phyloP scores from a whole-genome alignment of 1,140 invertebrate species.

The Panagrolaimus sp. region DNA sequence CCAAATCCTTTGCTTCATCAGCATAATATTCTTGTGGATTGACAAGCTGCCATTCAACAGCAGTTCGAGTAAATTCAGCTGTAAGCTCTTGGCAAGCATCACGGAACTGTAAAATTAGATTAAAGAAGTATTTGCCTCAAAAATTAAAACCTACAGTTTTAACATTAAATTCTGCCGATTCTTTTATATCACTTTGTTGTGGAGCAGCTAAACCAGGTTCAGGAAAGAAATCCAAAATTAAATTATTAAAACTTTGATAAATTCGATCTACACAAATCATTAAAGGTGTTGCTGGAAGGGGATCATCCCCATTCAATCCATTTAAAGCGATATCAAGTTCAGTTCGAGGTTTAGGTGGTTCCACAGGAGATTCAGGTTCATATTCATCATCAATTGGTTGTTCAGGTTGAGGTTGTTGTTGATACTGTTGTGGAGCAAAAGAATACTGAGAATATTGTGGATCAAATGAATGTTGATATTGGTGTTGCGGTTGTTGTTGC shows the following conservation, averaged over 20 bases:
- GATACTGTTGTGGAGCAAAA: no score
- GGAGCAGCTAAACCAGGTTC: neutral
- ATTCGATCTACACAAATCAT: neutral
- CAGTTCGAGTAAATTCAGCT: neutral
- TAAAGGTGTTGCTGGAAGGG: neutral
- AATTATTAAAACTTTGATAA: neutral
- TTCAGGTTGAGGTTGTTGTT: no score
- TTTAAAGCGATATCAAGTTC: neutral
- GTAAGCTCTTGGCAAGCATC: neutral
- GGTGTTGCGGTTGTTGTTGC: no score
- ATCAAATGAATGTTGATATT: no score
- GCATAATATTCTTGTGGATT: neutral
- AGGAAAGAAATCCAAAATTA: neutral
- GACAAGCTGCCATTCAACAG: neutral
- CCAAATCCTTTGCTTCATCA: neutral
- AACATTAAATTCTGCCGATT: neutral
- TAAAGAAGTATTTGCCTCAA: neutral
- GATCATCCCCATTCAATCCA: neutral
- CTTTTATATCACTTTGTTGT: neutral
- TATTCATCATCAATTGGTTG: no score
- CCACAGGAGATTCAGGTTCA: neutral
- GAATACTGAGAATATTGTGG: no score
- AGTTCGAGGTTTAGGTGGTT: conserved; percentile 4
- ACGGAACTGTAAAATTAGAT: neutral
- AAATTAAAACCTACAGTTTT: neutral